Conservation (phyloP, 1,140 invertebrate genomes). For the Apocrypta bakeri region DNA sequence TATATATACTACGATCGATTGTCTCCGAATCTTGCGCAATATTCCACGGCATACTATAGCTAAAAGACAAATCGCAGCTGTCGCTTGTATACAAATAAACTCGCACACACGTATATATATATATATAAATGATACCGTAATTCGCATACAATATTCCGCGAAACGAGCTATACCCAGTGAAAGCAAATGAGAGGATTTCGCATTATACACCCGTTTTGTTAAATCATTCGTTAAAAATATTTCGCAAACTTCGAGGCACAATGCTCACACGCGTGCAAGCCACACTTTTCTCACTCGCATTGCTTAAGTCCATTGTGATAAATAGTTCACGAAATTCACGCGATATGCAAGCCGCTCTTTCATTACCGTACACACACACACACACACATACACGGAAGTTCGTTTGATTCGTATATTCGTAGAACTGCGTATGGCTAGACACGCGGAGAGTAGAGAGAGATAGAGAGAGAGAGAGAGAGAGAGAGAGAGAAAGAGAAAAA, state of each 20-base stretch:
- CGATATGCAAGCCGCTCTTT: not conserved
- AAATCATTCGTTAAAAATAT: conserved; percentile 25
- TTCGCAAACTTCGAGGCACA: conserved; percentile 13
- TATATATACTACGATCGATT: not conserved
- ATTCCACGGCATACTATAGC: too few species aligned
- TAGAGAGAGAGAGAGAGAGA: too few species aligned
- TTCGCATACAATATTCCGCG: not conserved
- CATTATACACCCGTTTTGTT: conserved; percentile 13
- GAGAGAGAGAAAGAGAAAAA: too few species aligned
- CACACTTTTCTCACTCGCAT: conserved; percentile 36
- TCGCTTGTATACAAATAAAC: not conserved
- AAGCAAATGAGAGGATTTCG: not conserved
- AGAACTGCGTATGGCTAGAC: not conserved
- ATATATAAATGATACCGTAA: too few species aligned
- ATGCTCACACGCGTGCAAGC: conserved; percentile 9
- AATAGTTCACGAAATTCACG: conserved; percentile 32
- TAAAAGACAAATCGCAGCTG: not conserved
- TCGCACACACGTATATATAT: too few species aligned
- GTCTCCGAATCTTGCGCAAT: not conserved
- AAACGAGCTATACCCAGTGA: not conserved
- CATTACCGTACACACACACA: not conserved
- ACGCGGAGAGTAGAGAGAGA: too few species aligned
- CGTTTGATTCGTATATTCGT: not conserved
- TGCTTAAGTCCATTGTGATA: conserved; percentile 33
- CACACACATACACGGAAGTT: conserved; percentile 7